These are phyloP conservation scores for Papilio polytes DNA, from an alignment of 1,140 invertebrate species.

Conservation along the genomic window DNA sequence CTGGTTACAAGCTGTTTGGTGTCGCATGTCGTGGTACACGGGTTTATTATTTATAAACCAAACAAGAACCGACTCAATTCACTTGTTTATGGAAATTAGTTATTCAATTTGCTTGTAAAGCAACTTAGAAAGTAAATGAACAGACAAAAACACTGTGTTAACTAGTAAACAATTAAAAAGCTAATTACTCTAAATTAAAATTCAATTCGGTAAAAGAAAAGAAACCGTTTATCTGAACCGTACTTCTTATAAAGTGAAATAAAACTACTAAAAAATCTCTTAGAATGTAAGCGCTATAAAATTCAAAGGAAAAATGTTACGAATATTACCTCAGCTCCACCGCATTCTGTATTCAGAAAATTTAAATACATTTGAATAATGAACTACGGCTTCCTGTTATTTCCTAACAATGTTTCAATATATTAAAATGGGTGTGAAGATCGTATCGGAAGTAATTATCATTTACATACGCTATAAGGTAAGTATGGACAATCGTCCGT, in stretches of 20 bases:
- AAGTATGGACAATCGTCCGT: neutral
- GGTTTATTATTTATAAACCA: neutral
- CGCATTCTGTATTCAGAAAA: conserved; percentile 20
- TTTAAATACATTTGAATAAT: conserved; percentile 17
- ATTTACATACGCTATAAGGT: neutral
- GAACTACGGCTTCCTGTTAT: conserved; percentile 4
- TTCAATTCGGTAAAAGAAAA: neutral
- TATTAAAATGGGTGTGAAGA: conserved; percentile 14
- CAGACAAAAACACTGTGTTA: too few species aligned
- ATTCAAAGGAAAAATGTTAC: neutral
- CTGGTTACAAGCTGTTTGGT: conserved; percentile 41
- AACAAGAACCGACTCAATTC: too few species aligned
- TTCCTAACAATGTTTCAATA: conserved; percentile 21
- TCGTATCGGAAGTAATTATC: conserved; percentile 1
- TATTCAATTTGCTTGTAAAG: neutral
- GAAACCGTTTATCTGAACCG: neutral
- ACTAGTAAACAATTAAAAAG: too few species aligned
- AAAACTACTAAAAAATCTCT: neutral
- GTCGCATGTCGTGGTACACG: conserved; percentile 49
- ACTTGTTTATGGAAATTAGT: neutral
- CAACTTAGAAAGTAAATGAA: neutral
- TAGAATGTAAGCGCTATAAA: neutral
- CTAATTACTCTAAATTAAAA: too few species aligned
- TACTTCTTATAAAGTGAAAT: neutral
- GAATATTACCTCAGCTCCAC: conserved; percentile 3